Evolutionary conservation across 2,888 invertebrate genomes (phyloP).

Genomic region (Blastobasis adustella): DNA sequence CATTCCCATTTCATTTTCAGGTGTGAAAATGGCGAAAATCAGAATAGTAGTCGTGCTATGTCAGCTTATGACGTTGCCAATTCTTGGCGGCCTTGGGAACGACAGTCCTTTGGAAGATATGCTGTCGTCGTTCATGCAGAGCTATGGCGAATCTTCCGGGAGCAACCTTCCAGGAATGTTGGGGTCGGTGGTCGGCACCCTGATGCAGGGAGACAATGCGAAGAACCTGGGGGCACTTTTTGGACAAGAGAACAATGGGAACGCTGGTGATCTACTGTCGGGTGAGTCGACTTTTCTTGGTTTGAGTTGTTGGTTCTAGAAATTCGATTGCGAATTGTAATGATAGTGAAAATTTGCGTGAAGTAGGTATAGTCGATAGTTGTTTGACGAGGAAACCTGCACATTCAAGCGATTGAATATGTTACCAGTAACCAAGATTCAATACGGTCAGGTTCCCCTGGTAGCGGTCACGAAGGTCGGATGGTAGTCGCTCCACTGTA

Average conservation of each 20-base stretch:
- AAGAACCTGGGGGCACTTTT: constrained; percentile 66
- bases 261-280: constrained; percentile 64
- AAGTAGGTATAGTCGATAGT: too few species aligned
- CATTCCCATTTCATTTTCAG: constrained; percentile 14
- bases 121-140: constrained; percentile 79
- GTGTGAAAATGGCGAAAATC: constrained; percentile 39
- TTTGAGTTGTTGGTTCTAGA: not conserved
- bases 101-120: constrained; percentile 79
- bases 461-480: too few species aligned
- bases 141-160: constrained; percentile 65
- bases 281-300: constrained; percentile 29
- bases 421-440: too few species aligned
- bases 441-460: too few species aligned
- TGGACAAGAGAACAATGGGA: constrained; percentile 42
- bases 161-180: constrained; percentile 32
- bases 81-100: constrained; percentile 39
- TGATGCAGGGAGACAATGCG: constrained; percentile 81
- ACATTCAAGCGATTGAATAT: too few species aligned
- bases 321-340: not conserved
- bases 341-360: too few species aligned
- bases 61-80: constrained; percentile 38
- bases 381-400: too few species aligned
- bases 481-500: too few species aligned
- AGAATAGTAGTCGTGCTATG: constrained; percentile 31
- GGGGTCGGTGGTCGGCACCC: constrained; percentile 72